Base-by-base conservation (phyloP, 2,797 vertebrate genomes). In the Acanthis flammea region DNA sequence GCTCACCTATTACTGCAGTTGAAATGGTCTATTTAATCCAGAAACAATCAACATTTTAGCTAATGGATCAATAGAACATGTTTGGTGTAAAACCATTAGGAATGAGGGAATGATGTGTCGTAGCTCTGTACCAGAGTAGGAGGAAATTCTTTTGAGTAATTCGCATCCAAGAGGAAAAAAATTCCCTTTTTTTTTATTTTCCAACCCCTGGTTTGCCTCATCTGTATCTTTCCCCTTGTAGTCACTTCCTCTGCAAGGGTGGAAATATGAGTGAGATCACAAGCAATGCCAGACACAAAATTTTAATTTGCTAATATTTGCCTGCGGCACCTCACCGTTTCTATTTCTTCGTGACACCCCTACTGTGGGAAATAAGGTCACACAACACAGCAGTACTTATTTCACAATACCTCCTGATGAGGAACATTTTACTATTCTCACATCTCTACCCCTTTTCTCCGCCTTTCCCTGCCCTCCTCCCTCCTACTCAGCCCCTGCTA, bases 251-350 rank as follows among this genome's bases (percentile, higher is more conserved):
- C 88, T 91, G 86, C 60, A 82, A 93, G 77, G 31, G 12, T 86
- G 28, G 76, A 84, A 83, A 79, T 94, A 94, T 24, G n/a, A 84
- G 74, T 79, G 91, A 92, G 90, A 95, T 93, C 63, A 73, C 88
- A 92, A 77, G 45, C 86, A 89, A 50, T 44, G 78, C 61, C 76
- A 79, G 92, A 58, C 25, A 76, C 58, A 83, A 54, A 75, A 93
- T 95, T 96, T 96, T 92, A 95, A 97, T 96, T 97, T 92, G 85
- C 57, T 96, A 95, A 88, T 92, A 95, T 94, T 96, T 90, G 86
- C 83, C 90, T 79, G 75, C 83, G 85, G 45, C 67, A 82, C 73
- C 72, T 94, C 77, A 73, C 74, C 50, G 0, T 87, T 90, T 90
- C 76, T 75, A 54, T 95, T 96, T 86, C 87, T 88, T 86, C 82